phyloP scores from a whole-genome alignment of 2,888 invertebrate species.

The Cactoblastis cactorum region DNA sequence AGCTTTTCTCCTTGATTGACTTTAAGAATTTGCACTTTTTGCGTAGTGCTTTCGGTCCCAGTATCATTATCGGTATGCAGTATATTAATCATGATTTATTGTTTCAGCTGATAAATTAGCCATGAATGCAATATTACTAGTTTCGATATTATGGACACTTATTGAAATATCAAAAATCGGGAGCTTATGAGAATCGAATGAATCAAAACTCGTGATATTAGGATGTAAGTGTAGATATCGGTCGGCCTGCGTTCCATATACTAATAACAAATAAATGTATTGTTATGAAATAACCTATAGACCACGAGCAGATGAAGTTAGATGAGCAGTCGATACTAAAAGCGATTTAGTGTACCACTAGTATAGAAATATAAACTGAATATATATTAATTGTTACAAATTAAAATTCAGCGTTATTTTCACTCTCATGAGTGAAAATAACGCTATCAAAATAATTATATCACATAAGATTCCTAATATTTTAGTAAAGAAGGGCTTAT shows the following conservation, averaged over 20 bases:
- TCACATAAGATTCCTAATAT: too few relatives aligned
- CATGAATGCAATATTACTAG: slow-evolving; percentile 32
- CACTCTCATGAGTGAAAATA: too few relatives aligned
- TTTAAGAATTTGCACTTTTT: too few relatives aligned
- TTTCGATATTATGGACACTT: slow-evolving; percentile 44
- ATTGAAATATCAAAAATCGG: slow-evolving; percentile 50
- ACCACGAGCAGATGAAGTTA: slow-evolving; percentile 3
- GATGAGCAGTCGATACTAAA: slow-evolving; percentile 10
- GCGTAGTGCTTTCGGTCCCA: too few relatives aligned
- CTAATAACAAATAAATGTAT: slow-evolving; percentile 3
- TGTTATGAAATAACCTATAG: slow-evolving; percentile 15
- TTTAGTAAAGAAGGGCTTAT: too few relatives aligned
- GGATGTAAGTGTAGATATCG: slow-evolving; percentile 54
- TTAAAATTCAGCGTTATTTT: too few relatives aligned
- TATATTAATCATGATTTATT: slow-evolving; percentile 20
- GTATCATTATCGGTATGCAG: too few relatives aligned
- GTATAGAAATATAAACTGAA: too few relatives aligned
- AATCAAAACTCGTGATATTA: slow-evolving; percentile 64
- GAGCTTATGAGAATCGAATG: slow-evolving; percentile 69
- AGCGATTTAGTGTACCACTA: neutral
- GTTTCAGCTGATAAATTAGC: slow-evolving; percentile 56
- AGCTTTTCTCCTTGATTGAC: too few relatives aligned
- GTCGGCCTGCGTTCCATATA: slow-evolving; percentile 35
- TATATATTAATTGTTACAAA: too few relatives aligned
- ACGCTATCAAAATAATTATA: too few relatives aligned